Conservation (phyloP, 1,140 invertebrate genomes). For the Calephelis virginiensis region DNA sequence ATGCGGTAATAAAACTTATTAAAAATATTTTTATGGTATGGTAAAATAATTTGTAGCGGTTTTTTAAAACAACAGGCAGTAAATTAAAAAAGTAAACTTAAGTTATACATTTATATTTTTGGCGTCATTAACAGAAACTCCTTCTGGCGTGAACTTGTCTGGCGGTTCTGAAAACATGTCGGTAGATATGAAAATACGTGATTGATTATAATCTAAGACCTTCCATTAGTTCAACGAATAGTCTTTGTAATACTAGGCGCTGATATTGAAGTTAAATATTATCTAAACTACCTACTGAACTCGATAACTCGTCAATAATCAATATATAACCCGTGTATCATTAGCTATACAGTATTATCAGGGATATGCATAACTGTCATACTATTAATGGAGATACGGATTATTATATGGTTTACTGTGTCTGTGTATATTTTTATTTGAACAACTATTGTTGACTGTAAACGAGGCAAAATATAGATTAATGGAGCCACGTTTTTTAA, state of each 20-base stretch:
- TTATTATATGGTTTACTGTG: background rate
- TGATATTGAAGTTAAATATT: conserved; percentile 7
- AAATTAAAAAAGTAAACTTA: too few species aligned
- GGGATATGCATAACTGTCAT: background rate
- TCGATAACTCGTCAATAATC: conserved; percentile 5
- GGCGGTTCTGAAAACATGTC: background rate
- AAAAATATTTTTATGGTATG: too few species aligned
- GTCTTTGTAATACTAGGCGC: background rate
- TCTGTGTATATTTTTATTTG: too few species aligned
- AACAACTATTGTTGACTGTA: too few species aligned
- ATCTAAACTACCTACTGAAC: conserved; percentile 9
- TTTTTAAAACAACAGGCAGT: too few species aligned
- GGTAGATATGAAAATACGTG: background rate
- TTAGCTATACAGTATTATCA: conserved; percentile 11
- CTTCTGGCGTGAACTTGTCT: too few species aligned
- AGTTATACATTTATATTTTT: too few species aligned
- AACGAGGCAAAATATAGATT: too few species aligned
- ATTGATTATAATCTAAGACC: background rate
- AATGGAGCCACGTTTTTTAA: too few species aligned
- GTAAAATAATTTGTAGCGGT: too few species aligned
- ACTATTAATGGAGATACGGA: background rate
- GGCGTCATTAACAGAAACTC: too few species aligned
- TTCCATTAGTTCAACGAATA: background rate
- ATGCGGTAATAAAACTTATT: too few species aligned
- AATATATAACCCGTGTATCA: background rate